phyloP scores from a whole-genome alignment of 2,797 vertebrate species.

The Pelochelys cantorii region DNA sequence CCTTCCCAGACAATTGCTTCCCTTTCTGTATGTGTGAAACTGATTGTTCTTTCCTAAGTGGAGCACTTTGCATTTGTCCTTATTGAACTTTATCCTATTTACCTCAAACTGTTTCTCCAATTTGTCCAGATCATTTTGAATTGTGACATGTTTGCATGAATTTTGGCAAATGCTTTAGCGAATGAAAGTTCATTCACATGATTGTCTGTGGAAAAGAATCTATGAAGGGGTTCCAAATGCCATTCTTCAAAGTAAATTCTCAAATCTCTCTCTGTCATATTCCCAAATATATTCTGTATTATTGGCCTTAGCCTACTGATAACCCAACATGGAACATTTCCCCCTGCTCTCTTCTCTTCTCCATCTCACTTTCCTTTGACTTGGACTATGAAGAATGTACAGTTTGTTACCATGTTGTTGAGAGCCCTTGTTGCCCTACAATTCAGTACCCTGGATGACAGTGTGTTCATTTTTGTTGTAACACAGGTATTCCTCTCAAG shows the following conservation, averaged over 20 bases:
- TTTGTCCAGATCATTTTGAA: too few relatives aligned
- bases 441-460: not conserved
- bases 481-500: not conserved
- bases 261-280: not conserved
- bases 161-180: constrained; percentile 44
- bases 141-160: constrained; percentile 21
- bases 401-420: not conserved
- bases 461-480: not conserved
- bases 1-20: too few relatives aligned
- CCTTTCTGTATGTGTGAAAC: too few relatives aligned
- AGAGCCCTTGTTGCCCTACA: not conserved
- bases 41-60: too few relatives aligned
- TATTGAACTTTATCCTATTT: too few relatives aligned
- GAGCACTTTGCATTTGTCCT: too few relatives aligned
- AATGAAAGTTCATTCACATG: constrained; percentile 61
- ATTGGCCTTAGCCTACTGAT: not conserved
- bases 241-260: constrained; percentile 22
- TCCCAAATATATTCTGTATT: constrained; percentile 40
- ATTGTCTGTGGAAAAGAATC: constrained; percentile 64
- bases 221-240: constrained; percentile 48
- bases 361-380: not conserved
- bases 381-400: not conserved
- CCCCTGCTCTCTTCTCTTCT: not conserved
- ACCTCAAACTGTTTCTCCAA: too few relatives aligned
- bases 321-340: constrained; percentile 22